Conservation (phyloP, 2,797 vertebrate species). For the Oreortyx pictus region DNA sequence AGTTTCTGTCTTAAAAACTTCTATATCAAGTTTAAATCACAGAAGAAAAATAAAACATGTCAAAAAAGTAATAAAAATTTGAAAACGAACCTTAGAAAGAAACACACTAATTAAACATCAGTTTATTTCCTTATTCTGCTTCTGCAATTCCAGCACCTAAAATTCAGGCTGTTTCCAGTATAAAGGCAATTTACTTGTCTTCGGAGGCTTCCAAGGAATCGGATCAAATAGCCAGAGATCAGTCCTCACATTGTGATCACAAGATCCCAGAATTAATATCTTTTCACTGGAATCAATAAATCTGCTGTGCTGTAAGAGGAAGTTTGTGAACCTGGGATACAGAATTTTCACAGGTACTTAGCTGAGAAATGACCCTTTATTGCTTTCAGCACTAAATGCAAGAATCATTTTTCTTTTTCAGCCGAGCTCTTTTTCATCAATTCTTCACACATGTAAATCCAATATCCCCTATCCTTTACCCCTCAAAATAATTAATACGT, state of each 20-base stretch:
- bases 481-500: not conserved
- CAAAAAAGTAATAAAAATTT: not conserved
- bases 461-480: not conserved
- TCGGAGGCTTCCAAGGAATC: not conserved
- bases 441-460: slow-evolving; percentile 20
- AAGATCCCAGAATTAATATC: not conserved
- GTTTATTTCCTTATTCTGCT: not conserved
- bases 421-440: not conserved
- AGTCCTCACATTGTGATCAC: not conserved
- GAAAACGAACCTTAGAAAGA: not conserved
- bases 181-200: not conserved
- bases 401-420: not conserved
- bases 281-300: not conserved
- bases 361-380: slow-evolving; percentile 25
- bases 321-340: slow-evolving; percentile 82
- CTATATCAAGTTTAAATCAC: not conserved
- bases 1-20: not conserved
- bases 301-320: slow-evolving; percentile 79
- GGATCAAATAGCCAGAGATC: not conserved
- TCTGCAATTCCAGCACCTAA: not conserved
- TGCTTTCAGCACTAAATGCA: not conserved
- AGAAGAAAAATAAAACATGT: not conserved
- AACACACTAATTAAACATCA: not conserved
- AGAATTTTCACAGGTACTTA: slow-evolving; percentile 59
- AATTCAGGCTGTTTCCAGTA: not conserved